A percentile compares a stretch with the other conserved stretches of the same genome.
Conservation (phyloP, 2,113 vertebrate genomes). For the Hemichromis elongatus region DNA sequence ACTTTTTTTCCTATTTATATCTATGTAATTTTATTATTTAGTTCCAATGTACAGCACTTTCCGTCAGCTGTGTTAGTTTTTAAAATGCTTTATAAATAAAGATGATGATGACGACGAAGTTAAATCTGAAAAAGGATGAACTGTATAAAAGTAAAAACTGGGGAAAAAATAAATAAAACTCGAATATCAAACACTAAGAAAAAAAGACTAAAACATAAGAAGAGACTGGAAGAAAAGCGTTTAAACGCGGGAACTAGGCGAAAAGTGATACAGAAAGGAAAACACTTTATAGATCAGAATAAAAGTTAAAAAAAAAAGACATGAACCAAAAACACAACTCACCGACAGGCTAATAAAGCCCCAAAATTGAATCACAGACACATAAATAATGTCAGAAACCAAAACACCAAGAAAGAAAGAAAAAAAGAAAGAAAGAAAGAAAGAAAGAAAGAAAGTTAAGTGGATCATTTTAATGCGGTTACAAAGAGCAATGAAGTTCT, state of each 20-base stretch:
- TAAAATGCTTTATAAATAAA: too few relatives aligned
- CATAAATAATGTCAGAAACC: not conserved
- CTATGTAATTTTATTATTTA: too few relatives aligned
- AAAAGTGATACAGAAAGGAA: not conserved
- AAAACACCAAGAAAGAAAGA: too few relatives aligned
- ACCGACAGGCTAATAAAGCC: not conserved
- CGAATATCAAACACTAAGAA: not conserved
- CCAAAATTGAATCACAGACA: not conserved
- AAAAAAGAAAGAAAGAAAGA: not conserved
- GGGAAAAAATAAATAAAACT: not conserved
- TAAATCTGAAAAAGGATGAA: not conserved
- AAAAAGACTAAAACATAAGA: not conserved
- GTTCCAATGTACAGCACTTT: too few relatives aligned
- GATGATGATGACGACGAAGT: too few relatives aligned
- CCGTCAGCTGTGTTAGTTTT: too few relatives aligned
- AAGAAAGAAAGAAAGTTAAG: not conserved
- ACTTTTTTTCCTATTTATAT: too few relatives aligned
- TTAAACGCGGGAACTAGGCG: not conserved
- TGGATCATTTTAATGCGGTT: not conserved
- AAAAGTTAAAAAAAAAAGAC: not conserved
- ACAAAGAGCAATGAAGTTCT: not conserved
- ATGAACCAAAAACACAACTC: not conserved
- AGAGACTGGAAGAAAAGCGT: not conserved
- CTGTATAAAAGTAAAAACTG: not conserved
- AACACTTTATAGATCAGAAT: not conserved